Percentiles rank a stretch among this genome's conserved stretches.
Conservation (phyloP, 53 echinoderm and acorn worm genomes). For the Pentamera pediparva region DNA sequence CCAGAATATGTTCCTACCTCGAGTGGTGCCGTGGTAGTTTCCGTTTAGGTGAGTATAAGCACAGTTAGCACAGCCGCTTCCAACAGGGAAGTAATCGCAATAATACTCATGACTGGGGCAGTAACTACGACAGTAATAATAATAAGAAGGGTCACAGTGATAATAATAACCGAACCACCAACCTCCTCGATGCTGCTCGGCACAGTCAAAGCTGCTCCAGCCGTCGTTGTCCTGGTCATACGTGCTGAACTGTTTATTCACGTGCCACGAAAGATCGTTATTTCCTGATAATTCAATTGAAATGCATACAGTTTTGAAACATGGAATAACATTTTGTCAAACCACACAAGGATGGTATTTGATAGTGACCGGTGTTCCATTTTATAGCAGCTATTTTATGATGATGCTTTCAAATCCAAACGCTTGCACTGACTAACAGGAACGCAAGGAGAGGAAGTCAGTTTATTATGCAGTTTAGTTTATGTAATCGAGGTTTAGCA, state of each 20-base stretch:
- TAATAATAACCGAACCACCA: not conserved
- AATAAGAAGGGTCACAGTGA: not conserved
- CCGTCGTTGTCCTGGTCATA: not conserved
- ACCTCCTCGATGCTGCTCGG: not conserved
- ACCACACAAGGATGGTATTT: no score
- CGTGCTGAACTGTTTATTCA: not conserved
- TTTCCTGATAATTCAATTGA: no score
- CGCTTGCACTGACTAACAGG: no score
- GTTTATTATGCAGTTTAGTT: no score
- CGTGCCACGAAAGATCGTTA: not conserved
- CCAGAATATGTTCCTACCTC: constrained; percentile 4
- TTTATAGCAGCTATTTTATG: no score
- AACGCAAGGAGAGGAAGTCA: no score
- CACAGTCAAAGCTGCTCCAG: not conserved
- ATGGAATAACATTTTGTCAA: no score
- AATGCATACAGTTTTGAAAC: no score
- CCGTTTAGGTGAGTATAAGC: not conserved
- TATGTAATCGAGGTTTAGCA: no score
- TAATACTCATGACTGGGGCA: not conserved
- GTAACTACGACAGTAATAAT: not conserved
- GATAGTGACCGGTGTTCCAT: no score
- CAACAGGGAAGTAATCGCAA: not conserved
- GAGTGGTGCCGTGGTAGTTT: not conserved
- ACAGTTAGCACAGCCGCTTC: not conserved
- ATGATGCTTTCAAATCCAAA: no score